Base-by-base conservation (phyloP, 2,888 invertebrate genomes). In the Acheta domesticus region DNA sequence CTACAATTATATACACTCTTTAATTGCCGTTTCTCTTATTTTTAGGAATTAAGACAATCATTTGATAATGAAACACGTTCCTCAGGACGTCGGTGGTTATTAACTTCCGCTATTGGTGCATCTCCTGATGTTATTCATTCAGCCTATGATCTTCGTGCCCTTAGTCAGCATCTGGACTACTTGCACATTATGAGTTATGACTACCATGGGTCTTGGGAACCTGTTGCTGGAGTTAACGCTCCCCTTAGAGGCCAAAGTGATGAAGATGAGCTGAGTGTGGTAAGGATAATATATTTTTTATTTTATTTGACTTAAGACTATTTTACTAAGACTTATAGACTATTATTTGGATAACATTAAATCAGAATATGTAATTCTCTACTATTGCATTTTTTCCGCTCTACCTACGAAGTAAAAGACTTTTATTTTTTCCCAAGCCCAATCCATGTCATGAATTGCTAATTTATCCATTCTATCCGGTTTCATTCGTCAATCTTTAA, bases 131-230 rank as follows among this genome's bases (percentile, higher is more conserved):
- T 93, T 0, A 94, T 95, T 84, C 93, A 94, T 81, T 87, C 89
- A 1, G 94, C 93, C 0, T 96, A 96, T 84, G 93, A 96, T 85
- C 89, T 96, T 19, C 88, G 90, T 11, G 90, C 91, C 82, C 87
- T 96, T 19, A 84, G 85, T 48, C 82, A 84, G 82, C 83, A 86
- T 76, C 83, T 87, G 23, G 86, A 87, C 81, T 91, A 90, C 80
- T 89, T 96, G 73, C 94, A 96, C 83, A 90, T 96, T 85, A 96
- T 96, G 96, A 93, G 94, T 81, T 96, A 96, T 86, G 96, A 96
- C 86, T 96, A 95, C 86, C 95, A 95, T 83, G 96, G 96, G 0
- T 90, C 93, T 11, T 96, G 95, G 95, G 94, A 96, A 83, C 88
- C 88, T 0, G 88, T 88, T 80, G 91, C 94, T 0, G 93, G 94